These are phyloP conservation scores for Lasioglossum calceatum DNA, from an alignment of 2,888 invertebrate species.

Conservation along the genomic window DNA sequence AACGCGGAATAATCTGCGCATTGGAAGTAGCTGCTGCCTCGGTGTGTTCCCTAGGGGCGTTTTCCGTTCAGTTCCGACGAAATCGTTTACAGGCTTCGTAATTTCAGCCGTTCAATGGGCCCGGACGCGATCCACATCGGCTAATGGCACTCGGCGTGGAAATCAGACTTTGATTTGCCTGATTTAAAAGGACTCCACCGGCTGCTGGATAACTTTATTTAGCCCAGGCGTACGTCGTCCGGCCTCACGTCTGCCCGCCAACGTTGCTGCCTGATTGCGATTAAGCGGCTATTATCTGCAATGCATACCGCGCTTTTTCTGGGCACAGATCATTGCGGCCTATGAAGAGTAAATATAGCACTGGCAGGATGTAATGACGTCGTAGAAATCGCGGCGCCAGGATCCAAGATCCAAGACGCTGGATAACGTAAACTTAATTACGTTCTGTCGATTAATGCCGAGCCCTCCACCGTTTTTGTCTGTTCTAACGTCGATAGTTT, in stretches of 20 bases:
- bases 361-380: slow-evolving; percentile 10
- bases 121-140: slow-evolving; percentile 44
- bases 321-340: slow-evolving; percentile 18
- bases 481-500: not conserved
- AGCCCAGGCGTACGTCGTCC: slow-evolving; percentile 1
- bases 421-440: not conserved
- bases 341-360: slow-evolving; percentile 20
- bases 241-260: slow-evolving; percentile 42
- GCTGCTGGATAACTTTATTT: slow-evolving; percentile 63
- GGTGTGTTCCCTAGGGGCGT: slow-evolving; percentile 54
- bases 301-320: slow-evolving; percentile 41
- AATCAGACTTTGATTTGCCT: slow-evolving; percentile 46
- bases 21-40: slow-evolving; percentile 25
- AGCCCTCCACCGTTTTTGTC: not conserved
- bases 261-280: slow-evolving; percentile 61
- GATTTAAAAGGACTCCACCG: slow-evolving; percentile 47
- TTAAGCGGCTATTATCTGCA: slow-evolving; percentile 65
- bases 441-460: not conserved
- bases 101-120: slow-evolving; percentile 60
- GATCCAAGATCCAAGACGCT: not conserved
- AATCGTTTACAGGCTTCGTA: slow-evolving; percentile 66
- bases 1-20: slow-evolving; percentile 55
- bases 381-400: slow-evolving; percentile 14
- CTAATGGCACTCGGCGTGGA: slow-evolving; percentile 59
- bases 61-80: slow-evolving; percentile 54